These are phyloP conservation scores for Pteronotus mesoamericanus DNA, from an alignment of 2,797 vertebrate species.

Conservation along the genomic window DNA sequence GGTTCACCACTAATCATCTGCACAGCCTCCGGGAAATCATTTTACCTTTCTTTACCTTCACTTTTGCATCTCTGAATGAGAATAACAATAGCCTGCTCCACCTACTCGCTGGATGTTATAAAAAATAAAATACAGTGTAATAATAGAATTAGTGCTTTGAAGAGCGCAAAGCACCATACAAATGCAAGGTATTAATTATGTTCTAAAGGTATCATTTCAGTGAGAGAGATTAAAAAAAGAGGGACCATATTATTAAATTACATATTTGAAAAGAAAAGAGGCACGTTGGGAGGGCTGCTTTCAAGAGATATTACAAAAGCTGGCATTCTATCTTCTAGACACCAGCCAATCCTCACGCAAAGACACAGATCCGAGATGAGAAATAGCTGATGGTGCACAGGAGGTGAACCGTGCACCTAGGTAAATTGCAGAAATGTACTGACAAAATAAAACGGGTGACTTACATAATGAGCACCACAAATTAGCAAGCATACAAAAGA, in stretches of 20 bases:
- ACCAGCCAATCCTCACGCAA: conserved; percentile 12
- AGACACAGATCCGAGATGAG: conserved; percentile 9
- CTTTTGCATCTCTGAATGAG: conserved; percentile 5
- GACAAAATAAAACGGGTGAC: conserved; percentile 40
- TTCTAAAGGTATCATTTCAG: conserved; percentile 61
- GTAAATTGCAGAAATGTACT: conserved; percentile 31
- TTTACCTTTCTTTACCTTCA: background rate
- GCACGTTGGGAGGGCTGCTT: conserved; percentile 41
- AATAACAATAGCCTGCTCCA: background rate
- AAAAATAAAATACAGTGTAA: conserved; percentile 24
- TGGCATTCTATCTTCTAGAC: conserved; percentile 44
- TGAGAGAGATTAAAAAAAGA: conserved; percentile 31
- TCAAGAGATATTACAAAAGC: conserved; percentile 49
- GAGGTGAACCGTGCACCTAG: background rate
- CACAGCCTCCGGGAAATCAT: background rate
- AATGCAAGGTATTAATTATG: conserved; percentile 56
- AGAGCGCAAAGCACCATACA: conserved; percentile 5
- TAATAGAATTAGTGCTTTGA: conserved; percentile 48
- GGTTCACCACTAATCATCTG: background rate
- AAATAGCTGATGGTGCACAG: background rate
- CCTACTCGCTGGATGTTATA: background rate
- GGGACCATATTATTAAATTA: conserved; percentile 62
- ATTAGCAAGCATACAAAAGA: conserved; percentile 25
- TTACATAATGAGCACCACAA: conserved; percentile 37
- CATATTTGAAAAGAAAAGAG: conserved; percentile 52